Evolutionary conservation across 2,888 invertebrate genomes (phyloP).

Genomic region (Drosophila paranaensis): DNA sequence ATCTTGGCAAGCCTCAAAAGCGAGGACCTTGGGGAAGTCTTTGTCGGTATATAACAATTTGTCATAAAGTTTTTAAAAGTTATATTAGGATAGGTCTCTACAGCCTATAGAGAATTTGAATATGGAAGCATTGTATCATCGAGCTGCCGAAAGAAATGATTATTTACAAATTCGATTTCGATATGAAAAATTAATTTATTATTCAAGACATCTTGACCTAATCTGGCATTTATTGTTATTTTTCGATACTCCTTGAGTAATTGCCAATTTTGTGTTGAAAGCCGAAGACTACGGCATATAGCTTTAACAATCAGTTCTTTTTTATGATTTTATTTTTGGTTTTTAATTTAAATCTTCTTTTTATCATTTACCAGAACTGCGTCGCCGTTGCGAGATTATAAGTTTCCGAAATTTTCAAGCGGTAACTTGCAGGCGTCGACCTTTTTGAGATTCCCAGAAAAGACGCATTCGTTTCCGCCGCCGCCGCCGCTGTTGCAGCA

Average conservation of each 20-base stretch:
- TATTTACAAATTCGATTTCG: neutral
- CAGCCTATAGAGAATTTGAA: too few relatives aligned
- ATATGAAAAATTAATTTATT: neutral
- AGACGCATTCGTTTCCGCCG: conserved; percentile 81
- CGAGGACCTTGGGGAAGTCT: neutral
- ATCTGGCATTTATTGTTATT: neutral
- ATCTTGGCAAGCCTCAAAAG: neutral
- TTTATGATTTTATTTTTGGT: neutral
- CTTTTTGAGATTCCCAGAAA: conserved; percentile 80
- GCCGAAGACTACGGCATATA: neutral
- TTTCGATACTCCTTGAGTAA: neutral
- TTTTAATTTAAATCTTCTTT: neutral
- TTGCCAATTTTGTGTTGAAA: neutral
- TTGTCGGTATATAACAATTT: neutral
- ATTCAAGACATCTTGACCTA: neutral
- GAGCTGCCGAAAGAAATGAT: neutral
- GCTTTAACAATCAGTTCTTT: conserved; percentile 1
- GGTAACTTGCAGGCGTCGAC: conserved; percentile 75
- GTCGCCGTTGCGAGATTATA: conserved; percentile 80
- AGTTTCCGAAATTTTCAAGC: conserved; percentile 78
- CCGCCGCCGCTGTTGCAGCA: conserved; percentile 57
- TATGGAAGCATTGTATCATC: neutral
- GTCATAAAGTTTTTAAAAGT: neutral
- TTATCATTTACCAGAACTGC: conserved; percentile 50
- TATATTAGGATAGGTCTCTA: neutral